Conservation (phyloP, 2,888 invertebrate genomes). For the Craniophora ligustri region DNA sequence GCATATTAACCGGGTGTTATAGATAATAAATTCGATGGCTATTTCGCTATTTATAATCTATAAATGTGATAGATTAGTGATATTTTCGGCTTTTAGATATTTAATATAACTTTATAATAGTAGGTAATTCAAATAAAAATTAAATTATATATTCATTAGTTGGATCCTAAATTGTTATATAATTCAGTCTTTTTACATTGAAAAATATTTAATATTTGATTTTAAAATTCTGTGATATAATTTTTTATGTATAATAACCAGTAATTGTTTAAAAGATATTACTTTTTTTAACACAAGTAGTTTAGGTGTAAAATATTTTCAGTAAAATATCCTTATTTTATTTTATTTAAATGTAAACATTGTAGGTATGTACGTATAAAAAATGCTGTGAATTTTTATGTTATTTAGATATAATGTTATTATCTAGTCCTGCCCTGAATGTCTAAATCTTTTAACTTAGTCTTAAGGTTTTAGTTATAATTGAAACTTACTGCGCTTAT, state of each 20-base stretch:
- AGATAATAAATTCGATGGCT: conserved; percentile 14
- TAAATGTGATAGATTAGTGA: conserved; percentile 58
- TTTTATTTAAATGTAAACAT: too few relatives aligned
- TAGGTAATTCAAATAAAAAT: conserved; percentile 8
- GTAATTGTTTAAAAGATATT: too few relatives aligned
- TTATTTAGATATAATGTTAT: conserved; percentile 46
- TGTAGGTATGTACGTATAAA: too few relatives aligned
- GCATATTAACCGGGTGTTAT: conserved; percentile 17
- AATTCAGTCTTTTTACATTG: background rate
- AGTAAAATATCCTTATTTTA: too few relatives aligned
- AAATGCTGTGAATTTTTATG: conserved; percentile 6
- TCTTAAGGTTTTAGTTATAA: conserved; percentile 36
- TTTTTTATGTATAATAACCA: too few relatives aligned
- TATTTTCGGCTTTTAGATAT: conserved; percentile 52
- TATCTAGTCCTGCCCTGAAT: conserved; percentile 59
- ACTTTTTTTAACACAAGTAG: too few relatives aligned
- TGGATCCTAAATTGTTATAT: background rate
- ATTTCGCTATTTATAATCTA: conserved; percentile 32
- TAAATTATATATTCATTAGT: conserved; percentile 23
- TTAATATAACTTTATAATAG: conserved; percentile 10
- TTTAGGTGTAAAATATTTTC: too few relatives aligned
- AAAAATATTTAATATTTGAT: background rate
- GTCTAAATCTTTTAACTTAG: conserved; percentile 41
- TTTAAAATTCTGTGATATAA: background rate
- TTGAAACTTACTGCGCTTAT: conserved; percentile 40